Base-by-base conservation (phyloP, 2,113 vertebrate genomes). In the Oncorhynchus clarkii region DNA sequence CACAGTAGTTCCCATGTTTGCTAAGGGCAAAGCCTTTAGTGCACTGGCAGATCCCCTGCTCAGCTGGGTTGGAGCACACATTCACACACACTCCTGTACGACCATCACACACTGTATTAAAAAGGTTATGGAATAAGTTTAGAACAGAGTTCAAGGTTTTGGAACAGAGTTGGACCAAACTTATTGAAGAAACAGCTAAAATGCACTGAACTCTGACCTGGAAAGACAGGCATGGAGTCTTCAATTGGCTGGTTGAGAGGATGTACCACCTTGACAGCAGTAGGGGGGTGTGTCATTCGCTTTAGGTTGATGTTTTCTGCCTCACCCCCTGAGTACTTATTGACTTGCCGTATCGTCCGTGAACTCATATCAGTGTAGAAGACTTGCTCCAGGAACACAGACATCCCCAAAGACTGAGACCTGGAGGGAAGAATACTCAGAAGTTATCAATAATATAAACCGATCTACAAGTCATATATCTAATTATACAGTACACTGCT, bases 281-380 rank as follows among this genome's bases (percentile, higher is more conserved):
- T 64, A 14, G 94, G 94, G 72, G 93, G 86, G 54, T 90, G 82
- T 72, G 82, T 74, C 59, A 93, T 88, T 29, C 79, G 76, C 51
- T 89, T 90, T 26, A 89, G 76, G 76, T 86, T 95, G 39, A 98
- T 91, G 34, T 84, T 92, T 65, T 91, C 86, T 6, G 87, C 34
- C n/a, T 89, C 73, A n/a, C 93, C 92, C n/a, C 96, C 96, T 0
- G 91, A 93, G 68, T 93, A 92, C 83, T 96, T 98, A 85, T 94
- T 91, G 27, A 94, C 87, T 90, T 88, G 91, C 86, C 90, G 94
- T 81, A 98, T 93, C 2, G 86, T 84, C 48, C 85, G 87, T 1
- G 90, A 93, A 70, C 83, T 92, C 48, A 86, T 74, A 12, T 95
- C 93, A 29, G 93, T 94, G 85, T 96, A 95, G 88, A 95, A 98